These are phyloP conservation scores for Microtus ochrogaster DNA, from an alignment of 2,113 vertebrate species.

Conservation along the genomic window DNA sequence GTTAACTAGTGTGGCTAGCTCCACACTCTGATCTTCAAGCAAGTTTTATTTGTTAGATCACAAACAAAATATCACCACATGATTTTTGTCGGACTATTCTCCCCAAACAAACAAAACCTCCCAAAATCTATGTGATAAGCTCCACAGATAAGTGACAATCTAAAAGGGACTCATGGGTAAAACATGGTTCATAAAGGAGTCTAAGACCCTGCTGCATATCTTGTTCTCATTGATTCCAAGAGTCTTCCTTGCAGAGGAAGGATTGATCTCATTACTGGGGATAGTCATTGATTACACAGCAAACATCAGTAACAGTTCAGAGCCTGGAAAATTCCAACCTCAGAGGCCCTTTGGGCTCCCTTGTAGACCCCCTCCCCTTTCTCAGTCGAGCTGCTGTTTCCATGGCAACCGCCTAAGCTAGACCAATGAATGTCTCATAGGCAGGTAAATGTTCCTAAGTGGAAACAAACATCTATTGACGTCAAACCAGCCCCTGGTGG, in stretches of 20 bases:
- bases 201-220: too few relatives aligned
- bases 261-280: neutral
- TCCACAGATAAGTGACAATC: neutral
- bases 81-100: neutral
- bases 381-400: neutral
- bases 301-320: neutral
- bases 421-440: neutral
- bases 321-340: constrained; percentile 40
- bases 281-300: neutral
- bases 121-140: neutral
- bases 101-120: neutral
- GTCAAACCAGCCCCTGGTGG: neutral
- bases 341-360: neutral
- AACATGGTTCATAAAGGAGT: fast-evolving
- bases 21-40: too few relatives aligned
- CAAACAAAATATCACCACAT: too few relatives aligned
- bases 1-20: too few relatives aligned
- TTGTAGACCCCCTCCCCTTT: neutral
- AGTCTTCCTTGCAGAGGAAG: neutral
- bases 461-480: neutral
- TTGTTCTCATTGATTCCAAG: neutral
- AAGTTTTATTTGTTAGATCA: too few relatives aligned
- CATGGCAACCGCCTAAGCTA: neutral
- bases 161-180: too few relatives aligned
- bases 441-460: neutral